Base-by-base conservation (phyloP, 2,888 invertebrate species). In the Drosophila putrida region DNA sequence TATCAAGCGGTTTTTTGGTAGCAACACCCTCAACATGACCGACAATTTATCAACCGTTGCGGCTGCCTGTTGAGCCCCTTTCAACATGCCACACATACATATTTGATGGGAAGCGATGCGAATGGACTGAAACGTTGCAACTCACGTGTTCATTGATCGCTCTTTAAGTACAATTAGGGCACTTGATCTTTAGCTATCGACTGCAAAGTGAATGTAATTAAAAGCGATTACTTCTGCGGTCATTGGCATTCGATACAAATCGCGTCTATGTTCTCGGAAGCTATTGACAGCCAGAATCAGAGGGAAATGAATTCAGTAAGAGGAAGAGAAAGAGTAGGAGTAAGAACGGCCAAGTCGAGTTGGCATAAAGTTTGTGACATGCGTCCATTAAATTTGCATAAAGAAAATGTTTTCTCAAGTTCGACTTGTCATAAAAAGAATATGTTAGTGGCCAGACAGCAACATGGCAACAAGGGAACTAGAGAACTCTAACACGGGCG, bases 331-430 rank as follows among this genome's bases (percentile, higher is more conserved):
- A 28, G 13, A 9, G 39, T 9, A 4, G n/a, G 46, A 25, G 20
- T 2, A 20, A 20, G 39, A 54, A 25, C 38, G 28, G 11, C 8
- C 28, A 28, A 57, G 36, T 44, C n/a, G 20, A 33, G 39, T 28
- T 63, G 55, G 33, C 60, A 72, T 73, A 59, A 65, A 69, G 38
- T 75, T 46, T 75, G n/a, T 75, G 80, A 57, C 75, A 75, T 79
- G 70, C 70, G 62, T 65, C 71, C 65, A 78, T 80, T 78, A 70
- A 77, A 82, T 88, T 77, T 72, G 68, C 82, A 86, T 83, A 74
- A 77, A 70, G 62, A 46, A 71, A 69, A 65, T 61, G 46, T 57
- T 66, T 54, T 35, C 13, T 49, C 65, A 60, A 68, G 49, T 71
- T 75, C 44, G 63, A 55, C 54, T 69, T 71, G 73, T 76, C 87